Base-by-base conservation (phyloP, 2,113 vertebrate species). In the Semnornis frantzii region DNA sequence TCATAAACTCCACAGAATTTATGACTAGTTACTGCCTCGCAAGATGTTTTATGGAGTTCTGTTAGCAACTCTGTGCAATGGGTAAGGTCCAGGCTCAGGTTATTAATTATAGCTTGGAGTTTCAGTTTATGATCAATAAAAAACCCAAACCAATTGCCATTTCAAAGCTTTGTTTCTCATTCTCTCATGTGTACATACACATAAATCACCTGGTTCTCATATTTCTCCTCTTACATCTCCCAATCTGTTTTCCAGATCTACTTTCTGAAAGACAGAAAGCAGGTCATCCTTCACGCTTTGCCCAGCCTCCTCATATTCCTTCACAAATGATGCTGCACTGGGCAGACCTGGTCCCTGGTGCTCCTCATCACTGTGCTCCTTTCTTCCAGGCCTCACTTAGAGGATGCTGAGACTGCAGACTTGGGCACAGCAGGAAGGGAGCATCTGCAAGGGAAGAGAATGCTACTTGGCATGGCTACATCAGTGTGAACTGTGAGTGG, bases 91-190 rank as follows among this genome's bases (percentile, higher is more conserved):
- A 86, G 78, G 74, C 63, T 82, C 81, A 79, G 66, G 50, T 87
- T 92, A 91, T 92, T 91, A 94, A 91, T 93, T 93, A 93, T 60
- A 91, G 66, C 48, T 87, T 79, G 78, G 66, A 92, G 46, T 93
- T 93, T 87, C 89, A 92, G 78, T 87, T 93, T 89, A 64, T 72
- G 93, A 91, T 89, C 87, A 90, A 79, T 91, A 94, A 92, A 94
- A 93, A 18, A 3, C 19, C 48, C 62, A 91, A 96, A 85, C 44
- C 71, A 93, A 95, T 79, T 96, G 77, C 84, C 74, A 72, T 31
- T 86, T 84, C 4, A 7, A 74, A 94, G 78, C 57, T 88, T 92
- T 84, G 54, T 48, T 90, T 90, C 94, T 91, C 81, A 75, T 94
- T 94, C 92, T 87, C 65, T 72, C 15, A 2, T 12, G 37, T 72